These are phyloP conservation scores for Chrysopa pallens DNA, from an alignment of 1,140 invertebrate species.

Conservation along the genomic window DNA sequence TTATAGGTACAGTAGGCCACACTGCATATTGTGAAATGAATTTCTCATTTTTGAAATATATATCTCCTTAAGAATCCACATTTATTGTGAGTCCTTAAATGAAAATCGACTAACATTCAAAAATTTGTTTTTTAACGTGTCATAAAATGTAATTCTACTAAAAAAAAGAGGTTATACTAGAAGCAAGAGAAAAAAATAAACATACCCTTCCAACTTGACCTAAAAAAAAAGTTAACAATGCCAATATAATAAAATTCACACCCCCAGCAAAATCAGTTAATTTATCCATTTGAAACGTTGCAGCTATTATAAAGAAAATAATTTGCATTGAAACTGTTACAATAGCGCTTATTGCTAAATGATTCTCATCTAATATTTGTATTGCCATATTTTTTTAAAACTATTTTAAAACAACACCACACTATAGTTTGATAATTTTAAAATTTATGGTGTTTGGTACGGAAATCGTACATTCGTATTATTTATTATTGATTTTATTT, in stretches of 20 bases:
- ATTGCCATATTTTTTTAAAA: constrained; percentile 33
- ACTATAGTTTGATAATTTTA: background rate
- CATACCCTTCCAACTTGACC: constrained; percentile 56
- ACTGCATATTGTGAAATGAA: too few species aligned
- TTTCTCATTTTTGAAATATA: too few species aligned
- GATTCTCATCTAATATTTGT: constrained; percentile 63
- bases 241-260: constrained; percentile 77
- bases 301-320: constrained; percentile 71
- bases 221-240: constrained; percentile 68
- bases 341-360: constrained; percentile 74
- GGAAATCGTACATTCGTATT: background rate
- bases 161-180: too few species aligned
- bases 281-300: constrained; percentile 74
- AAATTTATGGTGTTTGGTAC: background rate
- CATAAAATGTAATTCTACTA: too few species aligned
- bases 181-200: background rate
- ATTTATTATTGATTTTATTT: background rate
- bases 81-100: too few species aligned
- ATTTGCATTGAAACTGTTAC: constrained; percentile 75
- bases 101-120: too few species aligned
- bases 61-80: too few species aligned
- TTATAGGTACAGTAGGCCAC: too few species aligned
- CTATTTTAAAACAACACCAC: background rate
- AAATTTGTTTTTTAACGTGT: too few species aligned
- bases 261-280: constrained; percentile 83